Evolutionary conservation across 2,113 vertebrate species (phyloP).

Genomic region (Bothrops jararaca): DNA sequence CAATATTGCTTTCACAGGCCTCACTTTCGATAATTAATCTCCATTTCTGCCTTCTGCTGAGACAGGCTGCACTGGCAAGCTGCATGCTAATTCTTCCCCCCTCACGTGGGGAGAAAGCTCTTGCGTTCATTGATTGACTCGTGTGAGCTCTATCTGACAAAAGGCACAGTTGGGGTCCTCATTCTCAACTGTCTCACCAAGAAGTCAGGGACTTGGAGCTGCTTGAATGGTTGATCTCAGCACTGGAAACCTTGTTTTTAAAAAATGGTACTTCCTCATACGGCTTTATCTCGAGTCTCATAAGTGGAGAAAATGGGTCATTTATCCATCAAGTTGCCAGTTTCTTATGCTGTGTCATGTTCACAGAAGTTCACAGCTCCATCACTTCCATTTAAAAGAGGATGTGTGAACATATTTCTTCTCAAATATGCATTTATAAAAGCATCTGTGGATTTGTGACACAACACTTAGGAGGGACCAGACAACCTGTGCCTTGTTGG

Average conservation of each 20-base stretch:
- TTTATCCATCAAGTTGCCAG: not conserved
- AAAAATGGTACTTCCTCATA: not conserved
- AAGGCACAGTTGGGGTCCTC: not conserved
- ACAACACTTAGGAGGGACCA: not conserved
- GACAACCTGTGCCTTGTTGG: not conserved
- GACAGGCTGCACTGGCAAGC: not conserved
- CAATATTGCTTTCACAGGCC: constrained; percentile 3
- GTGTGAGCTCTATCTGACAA: not conserved
- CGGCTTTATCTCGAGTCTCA: not conserved
- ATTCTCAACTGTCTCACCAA: constrained; percentile 1
- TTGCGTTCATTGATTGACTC: constrained; percentile 18
- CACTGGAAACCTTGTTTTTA: not conserved
- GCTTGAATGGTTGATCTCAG: constrained; percentile 8
- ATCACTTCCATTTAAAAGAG: not conserved
- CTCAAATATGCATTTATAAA: not conserved
- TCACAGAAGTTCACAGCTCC: not conserved
- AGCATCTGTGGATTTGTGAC: not conserved
- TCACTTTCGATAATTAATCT: constrained; percentile 16
- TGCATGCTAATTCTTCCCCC: constrained; percentile 9
- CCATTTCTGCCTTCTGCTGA: not conserved
- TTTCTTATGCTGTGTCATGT: not conserved
- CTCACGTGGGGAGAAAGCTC: not conserved
- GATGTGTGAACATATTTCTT: not conserved
- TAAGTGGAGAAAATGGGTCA: not conserved
- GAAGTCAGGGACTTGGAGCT: not conserved